Base-by-base conservation (phyloP, 1,140 invertebrate genomes). In the Diachasmimorpha longicaudata region DNA sequence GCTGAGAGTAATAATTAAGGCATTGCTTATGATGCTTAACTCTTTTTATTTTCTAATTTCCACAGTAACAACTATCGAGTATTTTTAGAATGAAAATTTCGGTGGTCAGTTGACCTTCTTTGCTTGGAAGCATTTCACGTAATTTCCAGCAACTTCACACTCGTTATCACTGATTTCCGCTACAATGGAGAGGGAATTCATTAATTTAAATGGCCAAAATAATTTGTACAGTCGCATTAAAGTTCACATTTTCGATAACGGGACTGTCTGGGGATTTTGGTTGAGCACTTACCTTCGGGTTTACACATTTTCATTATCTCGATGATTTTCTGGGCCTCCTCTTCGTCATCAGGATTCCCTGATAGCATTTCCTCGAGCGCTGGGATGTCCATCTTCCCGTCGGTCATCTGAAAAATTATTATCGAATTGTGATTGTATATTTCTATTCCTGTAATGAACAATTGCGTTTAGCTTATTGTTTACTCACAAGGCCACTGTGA, bases 131-230 rank as follows among this genome's bases (percentile, higher is more conserved):
- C 72, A 74, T 31, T 44, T 44, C 6, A 13, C 14, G 23, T 66
- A 74, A 0, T 14, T 21, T 9, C 39, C 39, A 31, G 72, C 72
- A 4, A 46, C 42, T 67, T 74, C 63, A 36, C 72, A 67, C n/a
- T 74, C 72, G 14, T 74, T 74, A 14, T 67, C 21, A 44, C 19
- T 63, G 2, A 31, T 42, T 67, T 67, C 72, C 46, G 72, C 72
- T 67, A 11, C 39, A 42, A 42, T 74, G 63, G 13, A 6, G 31
- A 31, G 31, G 6, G 31, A 31, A 31, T 31, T 31, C 2, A 31
- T 31, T 31, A 31, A 31, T 31, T 31, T 31, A 31, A 31, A 31
- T 31, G n/a, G n/a, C n/a, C 25, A 25, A 67, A 73, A 14, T 25
- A 52, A 71, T n/a, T n/a, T n/a, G n/a, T n/a, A n/a, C n/a, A n/a